Percentiles rank a stretch among this genome's conserved stretches.
Conservation (phyloP, 2,888 invertebrate species). For the Latrodectus hesperus region DNA sequence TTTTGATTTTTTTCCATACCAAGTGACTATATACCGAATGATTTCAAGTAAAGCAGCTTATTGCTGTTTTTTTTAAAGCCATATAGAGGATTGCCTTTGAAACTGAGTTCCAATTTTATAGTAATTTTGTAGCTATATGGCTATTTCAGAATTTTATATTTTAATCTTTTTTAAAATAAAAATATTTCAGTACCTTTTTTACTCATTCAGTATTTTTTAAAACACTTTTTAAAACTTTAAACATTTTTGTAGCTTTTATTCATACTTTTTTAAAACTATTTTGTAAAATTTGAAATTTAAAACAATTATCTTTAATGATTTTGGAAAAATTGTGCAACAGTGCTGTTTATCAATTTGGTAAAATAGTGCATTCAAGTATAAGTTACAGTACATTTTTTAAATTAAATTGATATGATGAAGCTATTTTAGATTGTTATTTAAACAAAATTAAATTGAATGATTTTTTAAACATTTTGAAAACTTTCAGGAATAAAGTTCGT, state of each 20-base stretch:
- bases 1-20: background rate
- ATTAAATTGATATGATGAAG: too few relatives aligned
- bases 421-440: too few relatives aligned
- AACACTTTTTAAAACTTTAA: background rate
- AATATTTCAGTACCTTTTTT: constrained; percentile 1
- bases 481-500: too few relatives aligned
- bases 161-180: background rate
- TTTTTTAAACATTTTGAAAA: too few relatives aligned
- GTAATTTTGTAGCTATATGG: background rate
- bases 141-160: constrained; percentile 6
- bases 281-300: background rate
- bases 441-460: too few relatives aligned
- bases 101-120: background rate
- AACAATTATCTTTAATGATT: background rate
- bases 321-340: too few relatives aligned
- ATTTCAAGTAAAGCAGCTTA: too few relatives aligned
- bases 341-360: too few relatives aligned
- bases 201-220: constrained; percentile 39
- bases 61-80: background rate
- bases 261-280: constrained; percentile 34
- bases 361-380: too few relatives aligned
- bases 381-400: too few relatives aligned
- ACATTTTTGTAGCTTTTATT: constrained; percentile 3
- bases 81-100: too few relatives aligned
- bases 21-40: background rate